phyloP scores from a whole-genome alignment of 1,140 invertebrate species.

The Popillia japonica region DNA sequence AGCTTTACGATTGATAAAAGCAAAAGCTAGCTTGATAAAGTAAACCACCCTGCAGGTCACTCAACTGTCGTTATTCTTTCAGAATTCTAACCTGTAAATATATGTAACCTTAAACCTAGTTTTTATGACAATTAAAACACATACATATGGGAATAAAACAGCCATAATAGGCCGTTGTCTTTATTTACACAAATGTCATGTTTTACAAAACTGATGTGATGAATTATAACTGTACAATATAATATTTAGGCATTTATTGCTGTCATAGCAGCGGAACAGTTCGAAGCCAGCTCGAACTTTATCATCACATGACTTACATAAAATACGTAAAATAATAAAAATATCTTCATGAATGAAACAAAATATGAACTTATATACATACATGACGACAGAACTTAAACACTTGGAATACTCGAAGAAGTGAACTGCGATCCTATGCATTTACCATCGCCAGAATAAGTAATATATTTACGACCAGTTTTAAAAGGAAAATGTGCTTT shows the following conservation, averaged over 20 bases:
- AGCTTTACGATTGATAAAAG: no score
- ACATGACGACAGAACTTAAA: slow-evolving; percentile 9
- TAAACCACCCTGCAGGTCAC: no score
- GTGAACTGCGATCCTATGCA: slow-evolving; percentile 9
- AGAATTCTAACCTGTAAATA: no score
- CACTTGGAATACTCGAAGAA: slow-evolving; percentile 6
- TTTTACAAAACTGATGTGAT: slow-evolving; percentile 59
- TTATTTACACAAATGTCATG: slow-evolving; percentile 59
- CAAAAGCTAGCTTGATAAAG: no score
- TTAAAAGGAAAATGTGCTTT: neutral
- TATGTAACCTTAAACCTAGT: no score
- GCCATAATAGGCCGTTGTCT: slow-evolving; percentile 37
- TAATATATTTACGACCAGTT: neutral
- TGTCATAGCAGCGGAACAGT: slow-evolving; percentile 40
- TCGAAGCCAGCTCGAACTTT: slow-evolving; percentile 44
- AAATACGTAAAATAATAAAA: slow-evolving; percentile 33
- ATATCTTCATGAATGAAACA: neutral
- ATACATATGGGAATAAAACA: slow-evolving; percentile 32
- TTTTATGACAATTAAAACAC: neutral
- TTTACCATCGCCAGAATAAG: no score
- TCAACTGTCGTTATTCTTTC: neutral
- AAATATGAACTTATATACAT: neutral
- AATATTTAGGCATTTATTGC: slow-evolving; percentile 37
- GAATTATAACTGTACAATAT: slow-evolving; percentile 51
- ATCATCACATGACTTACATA: slow-evolving; percentile 21